Conservation (phyloP, 2,113 vertebrate species). For the Zapornia atra region DNA sequence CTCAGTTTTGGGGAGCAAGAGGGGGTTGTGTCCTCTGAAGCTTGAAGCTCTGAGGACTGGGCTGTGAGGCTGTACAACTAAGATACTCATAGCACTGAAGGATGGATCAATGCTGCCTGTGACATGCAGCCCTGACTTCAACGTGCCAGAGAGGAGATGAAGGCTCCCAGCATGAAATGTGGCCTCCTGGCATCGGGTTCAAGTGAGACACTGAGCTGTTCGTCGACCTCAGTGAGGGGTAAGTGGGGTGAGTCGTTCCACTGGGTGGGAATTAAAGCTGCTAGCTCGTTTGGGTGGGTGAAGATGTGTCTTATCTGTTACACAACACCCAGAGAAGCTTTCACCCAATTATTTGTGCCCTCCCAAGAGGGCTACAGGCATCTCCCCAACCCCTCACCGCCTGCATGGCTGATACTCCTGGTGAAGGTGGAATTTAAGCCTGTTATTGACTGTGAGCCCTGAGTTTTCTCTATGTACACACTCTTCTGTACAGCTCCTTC, state of each 20-base stretch:
- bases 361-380: background rate
- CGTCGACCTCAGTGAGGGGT: background rate
- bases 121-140: background rate
- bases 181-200: background rate
- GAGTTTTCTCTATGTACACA: rapidly evolving
- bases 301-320: background rate
- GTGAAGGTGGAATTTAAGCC: background rate
- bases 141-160: background rate
- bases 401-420: rapidly evolving
- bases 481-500: background rate
- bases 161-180: background rate
- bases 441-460: background rate
- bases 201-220: rapidly evolving
- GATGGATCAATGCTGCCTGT: background rate
- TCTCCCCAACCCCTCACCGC: background rate
- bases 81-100: background rate
- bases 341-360: rapidly evolving
- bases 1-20: background rate
- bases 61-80: rapidly evolving
- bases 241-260: background rate
- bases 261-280: background rate
- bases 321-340: background rate
- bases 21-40: background rate
- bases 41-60: background rate
- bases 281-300: background rate